A percentile compares a stretch with the other conserved stretches of the same genome.
Evolutionary conservation across 1,140 invertebrate genomes (phyloP).

Genomic region (Aplysia californica): DNA sequence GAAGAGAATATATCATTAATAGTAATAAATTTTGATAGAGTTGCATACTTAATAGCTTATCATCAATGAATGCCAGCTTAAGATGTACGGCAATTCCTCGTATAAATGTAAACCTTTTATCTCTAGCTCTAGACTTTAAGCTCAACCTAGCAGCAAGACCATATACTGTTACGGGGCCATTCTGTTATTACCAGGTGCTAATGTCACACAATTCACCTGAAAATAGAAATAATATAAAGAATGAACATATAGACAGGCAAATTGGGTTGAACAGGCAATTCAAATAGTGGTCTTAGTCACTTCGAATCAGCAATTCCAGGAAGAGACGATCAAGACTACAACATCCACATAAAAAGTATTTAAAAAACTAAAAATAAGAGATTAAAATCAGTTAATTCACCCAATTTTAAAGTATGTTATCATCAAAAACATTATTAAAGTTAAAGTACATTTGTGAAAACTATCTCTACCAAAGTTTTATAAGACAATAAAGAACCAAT

Average conservation of each 20-base stretch:
- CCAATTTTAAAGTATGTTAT: not conserved
- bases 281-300: constrained; percentile 9
- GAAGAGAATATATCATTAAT: not conserved
- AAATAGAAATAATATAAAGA: no score
- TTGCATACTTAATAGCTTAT: not conserved
- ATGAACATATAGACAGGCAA: not conserved
- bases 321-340: not conserved
- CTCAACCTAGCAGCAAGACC: not conserved
- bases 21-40: not conserved
- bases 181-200: not conserved
- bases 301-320: not conserved
- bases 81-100: not conserved
- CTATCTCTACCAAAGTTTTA: constrained; percentile 3
- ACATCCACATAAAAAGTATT: not conserved
- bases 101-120: not conserved
- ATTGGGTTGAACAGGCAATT: not conserved
- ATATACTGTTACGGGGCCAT: not conserved
- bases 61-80: not conserved
- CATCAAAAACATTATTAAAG: not conserved
- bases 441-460: not conserved
- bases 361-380: not conserved
- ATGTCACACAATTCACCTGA: not conserved
- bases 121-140: not conserved
- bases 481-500: not conserved
- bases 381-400: not conserved